phyloP scores from a whole-genome alignment of 2,113 vertebrate genomes.

The Chunga burmeisteri region DNA sequence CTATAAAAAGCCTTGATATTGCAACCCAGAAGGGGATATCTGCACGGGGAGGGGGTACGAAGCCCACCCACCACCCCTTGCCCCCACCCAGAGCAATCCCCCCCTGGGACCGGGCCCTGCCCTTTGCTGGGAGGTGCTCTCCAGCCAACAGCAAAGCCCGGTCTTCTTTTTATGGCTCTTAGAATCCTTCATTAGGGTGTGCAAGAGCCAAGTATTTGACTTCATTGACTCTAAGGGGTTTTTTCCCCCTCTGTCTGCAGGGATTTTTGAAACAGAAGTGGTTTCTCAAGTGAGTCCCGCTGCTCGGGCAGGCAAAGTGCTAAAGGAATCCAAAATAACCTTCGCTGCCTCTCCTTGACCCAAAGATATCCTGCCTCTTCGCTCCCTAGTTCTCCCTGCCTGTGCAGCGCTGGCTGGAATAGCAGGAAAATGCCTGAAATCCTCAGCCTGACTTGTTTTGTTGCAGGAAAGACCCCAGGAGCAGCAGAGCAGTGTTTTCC shows the following conservation, averaged over 20 bases:
- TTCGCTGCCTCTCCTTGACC: not conserved
- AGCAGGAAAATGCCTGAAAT: not conserved
- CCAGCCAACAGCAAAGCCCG: not conserved
- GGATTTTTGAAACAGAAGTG: not conserved
- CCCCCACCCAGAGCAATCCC: too few species aligned
- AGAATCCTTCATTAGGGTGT: not conserved
- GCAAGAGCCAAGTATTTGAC: not conserved
- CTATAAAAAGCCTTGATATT: too few species aligned
- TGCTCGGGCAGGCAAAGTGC: not conserved
- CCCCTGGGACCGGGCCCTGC: not conserved
- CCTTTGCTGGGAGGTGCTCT: not conserved
- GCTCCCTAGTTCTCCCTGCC: not conserved
- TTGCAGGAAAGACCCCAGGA: not conserved
- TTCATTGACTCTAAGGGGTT: not conserved
- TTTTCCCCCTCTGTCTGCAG: not conserved
- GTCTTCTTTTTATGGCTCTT: not conserved
- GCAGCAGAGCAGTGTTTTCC: not conserved
- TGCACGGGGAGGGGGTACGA: too few species aligned
- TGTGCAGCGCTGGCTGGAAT: not conserved
- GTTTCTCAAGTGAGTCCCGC: not conserved
- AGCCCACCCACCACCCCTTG: too few species aligned
- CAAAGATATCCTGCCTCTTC: not conserved
- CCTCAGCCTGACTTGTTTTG: not conserved
- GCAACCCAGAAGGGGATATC: too few species aligned
- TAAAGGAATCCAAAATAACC: not conserved